Evolutionary conservation across 2,113 vertebrate genomes (phyloP), one percentile per base, ranked within the genome.

Genomic region (Macrotus californicus): DNA sequence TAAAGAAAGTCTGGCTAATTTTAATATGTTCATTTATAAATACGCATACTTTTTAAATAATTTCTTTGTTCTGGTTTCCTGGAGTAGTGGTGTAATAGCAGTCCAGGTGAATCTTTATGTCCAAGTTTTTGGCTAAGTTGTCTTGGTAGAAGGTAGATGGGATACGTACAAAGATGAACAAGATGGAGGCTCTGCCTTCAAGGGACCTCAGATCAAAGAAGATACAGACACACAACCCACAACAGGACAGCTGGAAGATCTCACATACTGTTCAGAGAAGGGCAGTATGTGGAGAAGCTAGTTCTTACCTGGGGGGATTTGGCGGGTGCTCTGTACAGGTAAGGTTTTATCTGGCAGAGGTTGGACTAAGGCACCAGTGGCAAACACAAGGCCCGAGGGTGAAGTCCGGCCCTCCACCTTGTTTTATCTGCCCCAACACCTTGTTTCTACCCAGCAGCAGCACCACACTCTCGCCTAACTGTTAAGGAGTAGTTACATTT

Each of bases 21-120:
- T 93, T 92, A 92, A 89, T 52, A 90, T 87, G 56, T 87, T 52
- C 39, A 15, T 48, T 75, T 84, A 72, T 31, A 36, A 79, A 89
- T 86, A 52, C 36, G 52, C 13, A 73, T 2, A 6, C 88, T 29
- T 94, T 92, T 92, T 31, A 77, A 7, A 39, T 90, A 75, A 69
- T 90, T 86, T 81, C 18, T 59, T 93, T 31, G 7, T 95, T 91
- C 39, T 93, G 8, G 3, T 84, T 87, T 87, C 48, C 39, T 81
- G 67, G 80, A 54, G 73, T 91, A 84, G 7, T 90, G 24, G 34
- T 92, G 10, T 80, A 39, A 16, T 80, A 69, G n/a, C 24, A 87
- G 87, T 93, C 52, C 76, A 73, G 48, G 16, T 84, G 43, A 73
- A 70, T 61, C 41, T 69, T 87, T 75, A 10, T 85, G 79, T 86